phyloP scores from a whole-genome alignment of 92 coral and sea anemone species.

The Epizoanthus rinbou region DNA sequence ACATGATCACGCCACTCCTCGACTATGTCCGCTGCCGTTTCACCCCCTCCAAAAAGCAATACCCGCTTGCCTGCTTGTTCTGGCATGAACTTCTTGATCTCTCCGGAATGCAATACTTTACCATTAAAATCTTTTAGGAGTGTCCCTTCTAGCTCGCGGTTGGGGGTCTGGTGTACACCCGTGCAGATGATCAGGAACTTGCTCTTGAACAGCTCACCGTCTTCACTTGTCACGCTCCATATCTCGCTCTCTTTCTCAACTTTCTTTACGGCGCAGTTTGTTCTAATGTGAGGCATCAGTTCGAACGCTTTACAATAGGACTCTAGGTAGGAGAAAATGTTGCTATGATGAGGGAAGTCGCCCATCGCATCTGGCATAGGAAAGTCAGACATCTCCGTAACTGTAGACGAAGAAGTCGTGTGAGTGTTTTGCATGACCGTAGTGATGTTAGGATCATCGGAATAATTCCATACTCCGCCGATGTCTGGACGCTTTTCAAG shows the following conservation, averaged over 20 bases:
- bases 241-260: not conserved
- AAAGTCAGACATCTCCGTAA: constrained; percentile 64
- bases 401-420: constrained; percentile 64
- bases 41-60: constrained; percentile 82
- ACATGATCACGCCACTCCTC: constrained; percentile 76
- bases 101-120: constrained; percentile 62
- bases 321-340: constrained; percentile 58
- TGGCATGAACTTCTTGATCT: constrained; percentile 65
- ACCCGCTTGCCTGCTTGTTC: constrained; percentile 64
- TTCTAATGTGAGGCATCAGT: constrained; percentile 59
- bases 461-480: constrained; percentile 72
- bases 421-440: constrained; percentile 65
- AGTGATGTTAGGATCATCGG: constrained; percentile 64
- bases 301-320: constrained; percentile 62
- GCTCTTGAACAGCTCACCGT: constrained; percentile 21
- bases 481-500: constrained; percentile 65
- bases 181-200: constrained; percentile 57
- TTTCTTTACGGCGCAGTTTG: constrained; percentile 46
- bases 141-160: constrained; percentile 64
- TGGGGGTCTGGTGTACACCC: constrained; percentile 54
- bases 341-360: constrained; percentile 63
- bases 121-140: constrained; percentile 58
- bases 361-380: constrained; percentile 81
- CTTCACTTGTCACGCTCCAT: not conserved
- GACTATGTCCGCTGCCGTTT: constrained; percentile 77